Evolutionary conservation across 2,888 invertebrate genomes (phyloP), one percentile per base, ranked within the genome.

Genomic region (Diplolepis rosae): DNA sequence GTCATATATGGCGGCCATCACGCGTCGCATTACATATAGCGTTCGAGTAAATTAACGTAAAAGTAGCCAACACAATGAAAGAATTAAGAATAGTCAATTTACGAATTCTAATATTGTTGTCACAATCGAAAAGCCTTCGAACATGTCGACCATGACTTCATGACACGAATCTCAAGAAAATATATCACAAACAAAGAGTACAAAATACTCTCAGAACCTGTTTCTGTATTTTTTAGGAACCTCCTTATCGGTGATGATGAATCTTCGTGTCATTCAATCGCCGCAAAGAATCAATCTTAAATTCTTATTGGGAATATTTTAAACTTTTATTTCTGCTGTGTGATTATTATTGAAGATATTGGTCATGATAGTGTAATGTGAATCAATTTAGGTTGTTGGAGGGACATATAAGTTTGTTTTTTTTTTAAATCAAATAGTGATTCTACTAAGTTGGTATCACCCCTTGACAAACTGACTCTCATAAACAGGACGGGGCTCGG

Each of bases 391-490:
- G 48, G 7, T 52, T 6, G 7, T 15, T 2, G 6, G 28, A 52
- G 28, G n/a, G 7, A 28, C n/a, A n/a, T n/a, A n/a, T n/a, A n/a
- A n/a, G n/a, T n/a, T n/a, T n/a, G 27, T 28, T 3, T n/a, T 30
- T 30, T 52, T 52, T 15, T 5, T 2, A 9, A 52, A 52, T 27
- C n/a, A 27, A 52, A 52, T 4, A 27, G 13, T n/a, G 4, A 7
- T 13, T 6, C 15, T 52, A 28, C 52, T 52, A 39, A 56, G 18
- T 39, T 39, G 39, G 69, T 73, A 65, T 76, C 76, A 73, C 79
- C 83, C 78, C 84, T 83, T 85, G 86, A 87, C 85, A 86, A 86
- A 88, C 83, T 80, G 80, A 79, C 81, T 77, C 72, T 82, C 82
- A 84, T 84, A 84, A 86, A 80, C 77, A 78, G 82, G 68, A 75